Evolutionary conservation across 2,797 vertebrate species (phyloP).

Genomic region (Apogon talboti): DNA sequence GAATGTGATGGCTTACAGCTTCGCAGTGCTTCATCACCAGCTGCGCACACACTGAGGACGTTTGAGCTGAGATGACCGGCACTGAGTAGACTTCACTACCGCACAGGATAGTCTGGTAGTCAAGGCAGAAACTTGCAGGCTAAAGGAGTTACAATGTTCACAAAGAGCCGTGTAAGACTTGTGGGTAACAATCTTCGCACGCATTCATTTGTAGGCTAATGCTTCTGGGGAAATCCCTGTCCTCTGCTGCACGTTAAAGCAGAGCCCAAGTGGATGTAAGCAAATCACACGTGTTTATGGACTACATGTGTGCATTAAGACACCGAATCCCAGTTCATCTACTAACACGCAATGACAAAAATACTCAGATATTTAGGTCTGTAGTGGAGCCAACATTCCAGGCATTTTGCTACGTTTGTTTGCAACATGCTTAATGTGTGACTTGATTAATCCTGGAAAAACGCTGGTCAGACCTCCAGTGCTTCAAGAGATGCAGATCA

Average conservation of each 20-base stretch:
- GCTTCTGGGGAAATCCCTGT: slow-evolving; percentile 40
- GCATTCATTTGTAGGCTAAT: neutral
- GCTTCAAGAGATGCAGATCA: slow-evolving; percentile 47
- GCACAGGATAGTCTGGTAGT: slow-evolving; percentile 3
- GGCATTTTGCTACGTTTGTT: slow-evolving; percentile 19
- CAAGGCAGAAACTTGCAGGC: neutral
- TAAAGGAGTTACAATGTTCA: neutral
- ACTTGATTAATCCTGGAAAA: slow-evolving; percentile 18
- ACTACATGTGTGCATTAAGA: neutral
- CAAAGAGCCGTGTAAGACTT: neutral
- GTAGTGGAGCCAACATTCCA: slow-evolving; percentile 19
- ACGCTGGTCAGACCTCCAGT: slow-evolving; percentile 17
- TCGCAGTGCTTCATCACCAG: slow-evolving; percentile 29
- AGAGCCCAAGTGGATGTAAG: slow-evolving; percentile 13
- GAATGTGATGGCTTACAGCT: slow-evolving; percentile 36
- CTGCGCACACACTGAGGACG: neutral
- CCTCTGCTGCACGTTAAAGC: slow-evolving; percentile 27
- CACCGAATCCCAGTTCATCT: neutral
- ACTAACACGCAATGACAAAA: neutral
- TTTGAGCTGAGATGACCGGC: neutral
- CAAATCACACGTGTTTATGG: neutral
- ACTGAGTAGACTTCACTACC: neutral
- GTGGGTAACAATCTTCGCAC: neutral
- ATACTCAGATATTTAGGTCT: slow-evolving; percentile 8
- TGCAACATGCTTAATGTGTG: slow-evolving; percentile 24